These are phyloP conservation scores for Zaprionus kolodkinae DNA, from an alignment of 1,140 invertebrate species.

Conservation along the genomic window DNA sequence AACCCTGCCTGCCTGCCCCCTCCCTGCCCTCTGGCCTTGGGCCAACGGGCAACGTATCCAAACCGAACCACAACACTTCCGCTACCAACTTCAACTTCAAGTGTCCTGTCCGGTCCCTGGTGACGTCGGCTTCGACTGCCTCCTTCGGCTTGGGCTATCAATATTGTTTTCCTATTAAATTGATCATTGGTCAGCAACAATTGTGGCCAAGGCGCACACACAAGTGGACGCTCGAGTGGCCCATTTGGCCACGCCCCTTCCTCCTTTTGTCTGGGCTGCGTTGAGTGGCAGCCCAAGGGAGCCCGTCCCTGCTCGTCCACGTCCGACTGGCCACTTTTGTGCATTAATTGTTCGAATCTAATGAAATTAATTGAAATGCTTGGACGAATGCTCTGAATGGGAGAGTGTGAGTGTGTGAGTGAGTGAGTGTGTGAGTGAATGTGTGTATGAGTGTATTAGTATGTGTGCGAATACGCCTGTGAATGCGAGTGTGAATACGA, in stretches of 20 bases:
- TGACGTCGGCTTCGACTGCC: conserved; percentile 12
- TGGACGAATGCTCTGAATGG: conserved; percentile 30
- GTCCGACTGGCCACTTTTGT: conserved; percentile 42
- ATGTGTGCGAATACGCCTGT: not conserved
- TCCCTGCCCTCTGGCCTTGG: not conserved
- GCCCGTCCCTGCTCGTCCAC: conserved; percentile 1
- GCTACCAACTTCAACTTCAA: conserved; percentile 35
- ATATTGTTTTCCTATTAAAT: conserved; percentile 84
- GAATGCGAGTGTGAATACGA: conserved; percentile 6
- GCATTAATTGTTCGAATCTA: conserved; percentile 58
- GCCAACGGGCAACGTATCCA: conserved; percentile 11
- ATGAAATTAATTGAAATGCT: conserved; percentile 66
- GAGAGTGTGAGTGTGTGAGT: not conserved
- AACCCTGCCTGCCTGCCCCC: not conserved
- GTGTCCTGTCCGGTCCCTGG: conserved; percentile 47
- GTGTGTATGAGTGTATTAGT: not conserved
- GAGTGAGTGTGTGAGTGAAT: not conserved
- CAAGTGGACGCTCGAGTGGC: conserved; percentile 31
- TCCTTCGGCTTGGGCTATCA: conserved; percentile 61
- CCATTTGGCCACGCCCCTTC: not conserved
- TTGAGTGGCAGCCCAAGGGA: conserved; percentile 47
- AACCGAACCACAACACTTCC: conserved; percentile 66
- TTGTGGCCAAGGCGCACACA: conserved; percentile 56
- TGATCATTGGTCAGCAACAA: conserved; percentile 83
- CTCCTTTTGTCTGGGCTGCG: conserved; percentile 46